Evolutionary conservation across 53 echinoderm and acorn worm species (phyloP).

Genomic region (Apostichopus leukothele): DNA sequence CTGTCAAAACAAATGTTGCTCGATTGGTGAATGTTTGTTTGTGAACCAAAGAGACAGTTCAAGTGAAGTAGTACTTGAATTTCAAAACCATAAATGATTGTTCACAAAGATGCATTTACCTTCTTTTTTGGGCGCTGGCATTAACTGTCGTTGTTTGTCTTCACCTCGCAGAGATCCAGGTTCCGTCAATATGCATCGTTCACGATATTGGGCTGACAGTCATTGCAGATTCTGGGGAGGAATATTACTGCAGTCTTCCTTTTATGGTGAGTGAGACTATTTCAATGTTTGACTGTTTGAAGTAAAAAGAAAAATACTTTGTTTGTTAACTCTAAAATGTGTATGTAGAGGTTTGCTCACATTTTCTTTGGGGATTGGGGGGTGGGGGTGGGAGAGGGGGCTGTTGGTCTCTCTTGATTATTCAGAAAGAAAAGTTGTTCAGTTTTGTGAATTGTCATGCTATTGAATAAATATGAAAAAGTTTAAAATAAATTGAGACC

Average conservation of each 20-base stretch:
- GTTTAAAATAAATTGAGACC: no score
- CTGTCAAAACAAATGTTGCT: no score
- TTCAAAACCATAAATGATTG: no score
- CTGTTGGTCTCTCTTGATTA: no score
- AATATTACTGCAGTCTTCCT: slow-evolving; percentile 79
- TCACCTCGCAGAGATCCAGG: slow-evolving; percentile 56
- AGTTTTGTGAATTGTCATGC: no score
- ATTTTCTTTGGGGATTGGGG: not conserved
- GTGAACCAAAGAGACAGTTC: no score
- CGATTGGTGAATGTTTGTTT: no score
- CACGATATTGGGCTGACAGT: slow-evolving; percentile 64
- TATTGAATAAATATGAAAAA: no score
- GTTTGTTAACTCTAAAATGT: not conserved
- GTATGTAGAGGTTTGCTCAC: not conserved
- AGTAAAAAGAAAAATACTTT: not conserved
- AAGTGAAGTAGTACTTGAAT: no score
- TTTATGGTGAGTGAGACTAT: slow-evolving; percentile 69
- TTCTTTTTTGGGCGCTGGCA: no score
- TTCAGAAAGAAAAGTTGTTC: no score
- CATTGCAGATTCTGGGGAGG: slow-evolving; percentile 79
- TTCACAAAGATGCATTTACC: no score
- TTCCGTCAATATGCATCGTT: slow-evolving; percentile 74
- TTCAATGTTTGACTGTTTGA: not conserved
- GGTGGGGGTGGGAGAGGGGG: not conserved
- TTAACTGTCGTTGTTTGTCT: not conserved